These are phyloP conservation scores for Epinotia nisella DNA, from an alignment of 2,888 invertebrate genomes.

Conservation along the genomic window DNA sequence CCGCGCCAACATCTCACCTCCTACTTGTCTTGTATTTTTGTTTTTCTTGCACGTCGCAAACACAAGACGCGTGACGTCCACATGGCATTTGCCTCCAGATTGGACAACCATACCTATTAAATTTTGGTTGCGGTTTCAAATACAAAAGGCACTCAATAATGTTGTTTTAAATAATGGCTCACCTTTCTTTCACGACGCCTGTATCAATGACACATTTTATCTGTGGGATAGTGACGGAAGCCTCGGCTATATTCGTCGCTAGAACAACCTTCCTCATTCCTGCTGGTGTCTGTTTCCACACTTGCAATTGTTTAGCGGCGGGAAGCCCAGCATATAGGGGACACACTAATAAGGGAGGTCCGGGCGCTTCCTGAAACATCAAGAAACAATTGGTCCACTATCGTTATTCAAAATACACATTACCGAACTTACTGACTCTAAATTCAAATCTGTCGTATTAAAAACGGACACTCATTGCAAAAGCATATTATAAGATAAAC, in stretches of 20 bases:
- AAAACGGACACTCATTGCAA: no score
- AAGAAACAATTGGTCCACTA: not conserved
- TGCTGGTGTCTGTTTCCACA: constrained; percentile 89
- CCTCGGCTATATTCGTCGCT: constrained; percentile 99
- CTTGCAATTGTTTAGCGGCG: constrained; percentile 93
- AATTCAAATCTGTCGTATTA: no score
- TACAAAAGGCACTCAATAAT: not conserved
- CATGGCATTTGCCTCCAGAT: not conserved
- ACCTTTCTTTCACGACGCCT: constrained; percentile 96
- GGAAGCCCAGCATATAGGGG: constrained; percentile 97
- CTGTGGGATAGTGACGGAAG: constrained; percentile 97
- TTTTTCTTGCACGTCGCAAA: not conserved
- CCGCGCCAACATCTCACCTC: no score
- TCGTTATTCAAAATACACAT: not conserved
- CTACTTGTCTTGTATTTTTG: no score
- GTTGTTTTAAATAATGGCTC: constrained; percentile 42
- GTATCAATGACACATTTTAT: constrained; percentile 96
- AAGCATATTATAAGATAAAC: no score
- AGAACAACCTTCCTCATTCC: constrained; percentile 95
- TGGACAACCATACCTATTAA: not conserved
- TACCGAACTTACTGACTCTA: no score
- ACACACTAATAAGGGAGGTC: constrained; percentile 89
- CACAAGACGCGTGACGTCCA: not conserved
- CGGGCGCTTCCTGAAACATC: constrained; percentile 80
- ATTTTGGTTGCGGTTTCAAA: not conserved